These are phyloP conservation scores for Brachionus angularis DNA, from an alignment of 1,140 invertebrate genomes.

Conservation along the genomic window DNA sequence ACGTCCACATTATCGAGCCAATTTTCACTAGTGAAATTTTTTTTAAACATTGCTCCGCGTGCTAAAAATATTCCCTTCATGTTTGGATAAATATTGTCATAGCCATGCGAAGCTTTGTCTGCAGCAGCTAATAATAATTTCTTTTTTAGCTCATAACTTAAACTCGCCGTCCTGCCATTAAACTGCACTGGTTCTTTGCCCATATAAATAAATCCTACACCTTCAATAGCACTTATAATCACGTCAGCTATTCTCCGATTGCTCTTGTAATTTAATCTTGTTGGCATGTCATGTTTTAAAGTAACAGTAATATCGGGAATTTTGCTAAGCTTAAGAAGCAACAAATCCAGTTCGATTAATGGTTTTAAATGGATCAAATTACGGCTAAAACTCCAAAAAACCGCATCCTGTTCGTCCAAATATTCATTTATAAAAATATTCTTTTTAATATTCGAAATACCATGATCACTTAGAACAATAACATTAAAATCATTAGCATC, in stretches of 20 bases:
- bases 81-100: constrained; percentile 30
- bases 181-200: constrained; percentile 20
- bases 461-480: constrained; percentile 34
- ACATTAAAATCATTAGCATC: constrained; percentile 37
- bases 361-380: constrained; percentile 33
- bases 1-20: constrained; percentile 18
- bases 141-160: constrained; percentile 26
- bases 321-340: constrained; percentile 36
- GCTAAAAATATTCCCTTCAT: constrained; percentile 40
- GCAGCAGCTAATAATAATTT: not conserved
- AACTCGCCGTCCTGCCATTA: not conserved
- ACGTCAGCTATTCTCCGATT: not conserved
- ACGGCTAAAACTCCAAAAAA: constrained; percentile 30
- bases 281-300: constrained; percentile 32
- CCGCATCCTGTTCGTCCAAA: constrained; percentile 7
- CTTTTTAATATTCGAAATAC: constrained; percentile 24
- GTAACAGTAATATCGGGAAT: constrained; percentile 34
- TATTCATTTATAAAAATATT: constrained; percentile 34
- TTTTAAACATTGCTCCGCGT: constrained; percentile 34
- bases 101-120: constrained; percentile 22
- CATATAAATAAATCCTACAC: constrained; percentile 28
- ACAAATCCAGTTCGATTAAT: not conserved
- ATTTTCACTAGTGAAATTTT: not conserved
- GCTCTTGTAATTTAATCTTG: constrained; percentile 16
- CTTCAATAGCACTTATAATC: constrained; percentile 34